Evolutionary conservation across 2,888 invertebrate species (phyloP).

Genomic region (Hirtodrosophila alboralis): DNA sequence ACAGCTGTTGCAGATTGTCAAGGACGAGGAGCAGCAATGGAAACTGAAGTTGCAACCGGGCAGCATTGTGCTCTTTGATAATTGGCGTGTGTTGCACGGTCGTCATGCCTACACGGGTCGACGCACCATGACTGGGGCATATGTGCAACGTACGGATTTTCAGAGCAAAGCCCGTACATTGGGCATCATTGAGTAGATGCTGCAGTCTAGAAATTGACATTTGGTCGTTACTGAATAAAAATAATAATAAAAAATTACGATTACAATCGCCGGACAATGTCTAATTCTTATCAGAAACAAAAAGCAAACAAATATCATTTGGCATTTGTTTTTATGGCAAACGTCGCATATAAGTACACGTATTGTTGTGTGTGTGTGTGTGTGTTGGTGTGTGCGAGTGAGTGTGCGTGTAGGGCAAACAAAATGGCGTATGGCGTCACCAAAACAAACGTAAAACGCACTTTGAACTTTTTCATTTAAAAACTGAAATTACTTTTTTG

Average conservation of each 20-base stretch:
- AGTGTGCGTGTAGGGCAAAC: slow-evolving; percentile 17
- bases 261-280: slow-evolving; percentile 66
- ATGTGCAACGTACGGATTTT: slow-evolving; percentile 89
- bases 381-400: slow-evolving; percentile 24
- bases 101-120: slow-evolving; percentile 88
- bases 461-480: slow-evolving; percentile 79
- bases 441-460: slow-evolving; percentile 69
- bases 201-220: slow-evolving; percentile 2
- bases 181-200: slow-evolving; percentile 83
- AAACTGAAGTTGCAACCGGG: slow-evolving; percentile 88
- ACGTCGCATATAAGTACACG: slow-evolving; percentile 37
- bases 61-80: slow-evolving; percentile 89
- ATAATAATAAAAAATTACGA: slow-evolving; percentile 68
- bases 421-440: slow-evolving; percentile 27
- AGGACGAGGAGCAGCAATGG: slow-evolving; percentile 85
- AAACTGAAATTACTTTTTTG: slow-evolving; percentile 75
- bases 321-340: slow-evolving; percentile 73
- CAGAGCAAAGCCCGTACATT: slow-evolving; percentile 86
- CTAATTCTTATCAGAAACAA: slow-evolving; percentile 51
- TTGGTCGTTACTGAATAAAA: slow-evolving; percentile 19
- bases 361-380: slow-evolving; percentile 5
- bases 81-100: slow-evolving; percentile 92
- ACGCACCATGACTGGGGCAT: slow-evolving; percentile 89
- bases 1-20: slow-evolving; percentile 85
- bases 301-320: slow-evolving; percentile 64